These are phyloP conservation scores for Phataginus tricuspis DNA, from an alignment of 2,797 vertebrate species.

Conservation along the genomic window DNA sequence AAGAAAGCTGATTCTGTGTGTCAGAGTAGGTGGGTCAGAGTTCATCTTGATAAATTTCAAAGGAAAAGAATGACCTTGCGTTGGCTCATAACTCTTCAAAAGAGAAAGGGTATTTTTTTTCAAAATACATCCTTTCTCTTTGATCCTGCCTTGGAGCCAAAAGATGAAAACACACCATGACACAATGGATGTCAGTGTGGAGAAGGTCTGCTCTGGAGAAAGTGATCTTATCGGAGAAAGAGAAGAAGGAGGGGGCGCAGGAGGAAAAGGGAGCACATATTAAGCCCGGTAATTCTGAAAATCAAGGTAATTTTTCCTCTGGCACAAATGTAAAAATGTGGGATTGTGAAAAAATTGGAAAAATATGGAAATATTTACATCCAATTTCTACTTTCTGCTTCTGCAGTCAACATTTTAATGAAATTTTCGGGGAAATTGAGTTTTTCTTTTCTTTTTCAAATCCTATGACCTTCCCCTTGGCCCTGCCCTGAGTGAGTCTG, in stretches of 20 bases:
- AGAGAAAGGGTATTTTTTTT: slow-evolving; percentile 1
- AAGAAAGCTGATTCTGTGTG: slow-evolving; percentile 12
- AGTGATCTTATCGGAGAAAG: neutral
- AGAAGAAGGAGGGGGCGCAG: neutral
- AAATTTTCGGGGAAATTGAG: neutral
- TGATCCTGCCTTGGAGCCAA: slow-evolving; percentile 48
- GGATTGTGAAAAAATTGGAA: neutral
- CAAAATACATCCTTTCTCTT: slow-evolving; percentile 3
- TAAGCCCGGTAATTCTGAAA: neutral
- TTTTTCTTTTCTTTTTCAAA: neutral
- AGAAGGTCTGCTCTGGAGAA: neutral
- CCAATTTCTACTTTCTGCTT: neutral
- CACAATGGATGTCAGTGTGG: slow-evolving; percentile 19
- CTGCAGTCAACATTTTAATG: neutral
- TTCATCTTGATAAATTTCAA: slow-evolving; percentile 71
- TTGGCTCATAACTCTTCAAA: slow-evolving; percentile 19
- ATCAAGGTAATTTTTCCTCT: neutral
- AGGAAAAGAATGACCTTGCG: slow-evolving; percentile 35
- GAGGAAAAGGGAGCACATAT: neutral
- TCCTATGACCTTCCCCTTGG: neutral
- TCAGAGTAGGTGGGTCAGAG: neutral
- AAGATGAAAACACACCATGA: slow-evolving; percentile 48
- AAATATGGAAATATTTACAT: neutral
- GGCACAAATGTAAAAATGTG: neutral
- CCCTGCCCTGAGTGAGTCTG: accelerated